A percentile compares a stretch with the other conserved stretches of the same genome.
Conservation (phyloP, 2,888 invertebrate species). For the Epirrhoe alternata region DNA sequence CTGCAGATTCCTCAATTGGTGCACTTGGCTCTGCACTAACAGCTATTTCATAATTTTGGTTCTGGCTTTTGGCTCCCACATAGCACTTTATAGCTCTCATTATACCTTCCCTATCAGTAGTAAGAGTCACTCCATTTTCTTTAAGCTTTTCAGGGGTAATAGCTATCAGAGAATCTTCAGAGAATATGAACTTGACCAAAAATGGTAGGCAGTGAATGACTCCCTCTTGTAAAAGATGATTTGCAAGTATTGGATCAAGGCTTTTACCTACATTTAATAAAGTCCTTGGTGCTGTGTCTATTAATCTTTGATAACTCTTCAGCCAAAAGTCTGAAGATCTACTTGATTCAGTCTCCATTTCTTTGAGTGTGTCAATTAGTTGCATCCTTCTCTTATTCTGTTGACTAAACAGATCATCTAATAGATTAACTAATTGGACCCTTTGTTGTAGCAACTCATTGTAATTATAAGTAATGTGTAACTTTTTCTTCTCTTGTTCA, state of each 20-base stretch:
- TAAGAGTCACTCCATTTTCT: constrained; percentile 83
- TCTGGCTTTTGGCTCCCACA: constrained; percentile 70
- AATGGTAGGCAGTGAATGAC: constrained; percentile 92
- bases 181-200: constrained; percentile 86
- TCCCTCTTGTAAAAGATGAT: constrained; percentile 88
- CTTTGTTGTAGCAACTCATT: constrained; percentile 89
- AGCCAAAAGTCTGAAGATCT: constrained; percentile 88
- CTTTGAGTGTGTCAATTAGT: constrained; percentile 87
- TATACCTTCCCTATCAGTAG: constrained; percentile 86
- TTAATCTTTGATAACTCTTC: constrained; percentile 92
- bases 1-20: constrained; percentile 48
- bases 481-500: constrained; percentile 89
- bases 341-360: constrained; percentile 87
- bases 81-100: constrained; percentile 87
- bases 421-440: constrained; percentile 86
- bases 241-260: constrained; percentile 88
- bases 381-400: constrained; percentile 88
- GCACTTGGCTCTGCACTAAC: constrained; percentile 56
- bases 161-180: constrained; percentile 78
- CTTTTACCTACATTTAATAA: constrained; percentile 86
- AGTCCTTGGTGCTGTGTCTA: constrained; percentile 90
- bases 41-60: constrained; percentile 52
- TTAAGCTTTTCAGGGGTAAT: constrained; percentile 84
- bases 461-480: constrained; percentile 88
- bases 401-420: constrained; percentile 89